A percentile compares a stretch with the other conserved stretches of the same genome.
These are phyloP conservation scores for Embidobia sp. DNA, from an alignment of 2,888 invertebrate species.

Conservation along the genomic window DNA sequence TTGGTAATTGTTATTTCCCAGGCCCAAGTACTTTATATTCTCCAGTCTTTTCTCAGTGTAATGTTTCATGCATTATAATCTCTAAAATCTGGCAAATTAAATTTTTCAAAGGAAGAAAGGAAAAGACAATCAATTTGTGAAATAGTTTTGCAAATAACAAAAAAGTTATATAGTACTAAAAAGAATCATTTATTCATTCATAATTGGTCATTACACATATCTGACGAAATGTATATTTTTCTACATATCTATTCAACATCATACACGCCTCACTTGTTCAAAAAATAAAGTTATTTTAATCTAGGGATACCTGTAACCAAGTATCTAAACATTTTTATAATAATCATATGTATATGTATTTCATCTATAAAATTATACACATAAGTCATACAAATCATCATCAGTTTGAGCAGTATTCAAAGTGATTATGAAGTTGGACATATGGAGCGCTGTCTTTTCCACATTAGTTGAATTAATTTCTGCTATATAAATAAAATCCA, in stretches of 20 bases:
- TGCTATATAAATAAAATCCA: slow-evolving; percentile 34
- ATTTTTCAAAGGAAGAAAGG: too few species aligned
- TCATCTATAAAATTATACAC: slow-evolving; percentile 49
- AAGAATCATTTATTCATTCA: slow-evolving; percentile 52
- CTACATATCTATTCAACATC: slow-evolving; percentile 54
- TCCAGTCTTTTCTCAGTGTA: too few species aligned
- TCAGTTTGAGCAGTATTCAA: slow-evolving; percentile 54
- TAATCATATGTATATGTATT: too few species aligned
- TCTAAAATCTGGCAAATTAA: too few species aligned
- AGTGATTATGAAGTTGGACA: slow-evolving; percentile 37
- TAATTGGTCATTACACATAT: slow-evolving; percentile 31
- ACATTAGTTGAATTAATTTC: slow-evolving; percentile 22
- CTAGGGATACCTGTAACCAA: slow-evolving; percentile 39
- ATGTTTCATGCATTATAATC: too few species aligned
- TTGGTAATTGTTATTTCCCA: too few species aligned
- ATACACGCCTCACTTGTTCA: slow-evolving; percentile 43
- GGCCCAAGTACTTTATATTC: too few species aligned
- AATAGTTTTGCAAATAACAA: not conserved
- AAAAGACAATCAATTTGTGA: too few species aligned
- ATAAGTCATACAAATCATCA: slow-evolving; percentile 40
- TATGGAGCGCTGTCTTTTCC: slow-evolving; percentile 8
- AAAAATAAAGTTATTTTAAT: slow-evolving; percentile 56
- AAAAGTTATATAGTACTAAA: slow-evolving; percentile 27
- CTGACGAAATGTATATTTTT: slow-evolving; percentile 35
- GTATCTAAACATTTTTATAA: slow-evolving; percentile 40